Evolutionary conservation across 2,113 vertebrate genomes (phyloP).

Genomic region (Petaurus breviceps): DNA sequence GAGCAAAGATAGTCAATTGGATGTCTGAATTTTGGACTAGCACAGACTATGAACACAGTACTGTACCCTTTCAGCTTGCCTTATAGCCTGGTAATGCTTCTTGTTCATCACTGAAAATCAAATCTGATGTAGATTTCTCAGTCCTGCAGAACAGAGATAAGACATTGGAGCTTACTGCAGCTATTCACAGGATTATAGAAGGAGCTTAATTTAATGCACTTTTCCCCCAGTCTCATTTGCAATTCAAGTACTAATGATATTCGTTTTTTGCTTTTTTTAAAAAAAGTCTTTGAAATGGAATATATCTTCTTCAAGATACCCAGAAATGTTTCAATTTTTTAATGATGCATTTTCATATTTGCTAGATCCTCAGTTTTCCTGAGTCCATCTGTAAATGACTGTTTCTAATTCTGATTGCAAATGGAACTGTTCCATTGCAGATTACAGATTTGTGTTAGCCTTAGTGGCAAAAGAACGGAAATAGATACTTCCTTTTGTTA

Average conservation of each 20-base stretch:
- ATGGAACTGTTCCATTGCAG: not conserved
- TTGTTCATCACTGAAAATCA: conserved; percentile 59
- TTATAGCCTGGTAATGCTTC: conserved; percentile 27
- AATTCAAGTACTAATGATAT: conserved; percentile 31
- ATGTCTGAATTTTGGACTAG: not conserved
- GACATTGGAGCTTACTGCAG: not conserved
- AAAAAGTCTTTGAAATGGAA: conserved; percentile 42
- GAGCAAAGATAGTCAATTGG: conserved; percentile 46
- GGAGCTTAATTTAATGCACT: conserved; percentile 13
- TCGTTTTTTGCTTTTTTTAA: conserved; percentile 49
- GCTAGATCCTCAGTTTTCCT: not conserved
- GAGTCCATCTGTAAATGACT: conserved; percentile 8
- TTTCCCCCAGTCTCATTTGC: conserved; percentile 58
- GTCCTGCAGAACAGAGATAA: conserved; percentile 63
- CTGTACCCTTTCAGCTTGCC: not conserved
- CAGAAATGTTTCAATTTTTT: conserved; percentile 52
- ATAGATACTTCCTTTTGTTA: conserved; percentile 35
- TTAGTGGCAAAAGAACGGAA: conserved; percentile 46
- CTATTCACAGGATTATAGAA: not conserved
- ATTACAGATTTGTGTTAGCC: not conserved
- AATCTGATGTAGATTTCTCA: conserved; percentile 64
- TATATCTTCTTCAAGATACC: conserved; percentile 30
- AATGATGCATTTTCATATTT: conserved; percentile 56
- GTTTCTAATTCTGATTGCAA: conserved; percentile 30
- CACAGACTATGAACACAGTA: not conserved